Percentiles rank a stretch among this genome's conserved stretches.
phyloP scores from a whole-genome alignment of 2,113 vertebrate species.

The Anthoscopus minutus region DNA sequence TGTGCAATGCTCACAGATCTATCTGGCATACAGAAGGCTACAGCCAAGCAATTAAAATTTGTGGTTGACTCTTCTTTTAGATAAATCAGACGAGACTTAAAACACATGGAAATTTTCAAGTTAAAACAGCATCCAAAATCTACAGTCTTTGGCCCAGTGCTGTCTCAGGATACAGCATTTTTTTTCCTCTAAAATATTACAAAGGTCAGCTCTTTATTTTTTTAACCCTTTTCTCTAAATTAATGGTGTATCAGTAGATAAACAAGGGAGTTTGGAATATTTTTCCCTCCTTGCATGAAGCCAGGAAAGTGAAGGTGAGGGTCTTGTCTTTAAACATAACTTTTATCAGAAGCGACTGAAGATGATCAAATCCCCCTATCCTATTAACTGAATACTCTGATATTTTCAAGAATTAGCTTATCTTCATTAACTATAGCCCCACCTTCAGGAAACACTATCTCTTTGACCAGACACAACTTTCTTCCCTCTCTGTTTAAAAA shows the following conservation, averaged over 20 bases:
- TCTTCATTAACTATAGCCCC: not conserved
- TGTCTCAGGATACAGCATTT: constrained; percentile 14
- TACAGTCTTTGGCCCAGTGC: constrained; percentile 37
- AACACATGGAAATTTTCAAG: constrained; percentile 64
- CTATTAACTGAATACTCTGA: not conserved
- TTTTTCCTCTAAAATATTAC: not conserved
- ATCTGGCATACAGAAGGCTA: not conserved
- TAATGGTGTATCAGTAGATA: not conserved
- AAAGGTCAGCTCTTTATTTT: constrained; percentile 17
- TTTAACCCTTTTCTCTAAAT: constrained; percentile 52
- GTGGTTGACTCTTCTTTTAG: constrained; percentile 34
- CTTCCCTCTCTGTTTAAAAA: not conserved
- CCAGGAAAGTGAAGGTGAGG: not conserved
- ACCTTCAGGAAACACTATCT: not conserved
- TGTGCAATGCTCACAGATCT: fast-evolving
- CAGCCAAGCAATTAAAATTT: constrained; percentile 34
- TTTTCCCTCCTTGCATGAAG: not conserved
- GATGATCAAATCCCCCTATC: not conserved
- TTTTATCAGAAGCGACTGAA: not conserved
- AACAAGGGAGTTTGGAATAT: not conserved
- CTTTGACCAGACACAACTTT: not conserved
- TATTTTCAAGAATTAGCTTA: not conserved
- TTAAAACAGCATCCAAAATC: constrained; percentile 52
- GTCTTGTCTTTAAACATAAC: not conserved
- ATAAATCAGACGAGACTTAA: constrained; percentile 57